A percentile compares a stretch with the other conserved stretches of the same genome.
Conservation (phyloP, 2,113 vertebrate species). For the Dasyornis broadbenti region DNA sequence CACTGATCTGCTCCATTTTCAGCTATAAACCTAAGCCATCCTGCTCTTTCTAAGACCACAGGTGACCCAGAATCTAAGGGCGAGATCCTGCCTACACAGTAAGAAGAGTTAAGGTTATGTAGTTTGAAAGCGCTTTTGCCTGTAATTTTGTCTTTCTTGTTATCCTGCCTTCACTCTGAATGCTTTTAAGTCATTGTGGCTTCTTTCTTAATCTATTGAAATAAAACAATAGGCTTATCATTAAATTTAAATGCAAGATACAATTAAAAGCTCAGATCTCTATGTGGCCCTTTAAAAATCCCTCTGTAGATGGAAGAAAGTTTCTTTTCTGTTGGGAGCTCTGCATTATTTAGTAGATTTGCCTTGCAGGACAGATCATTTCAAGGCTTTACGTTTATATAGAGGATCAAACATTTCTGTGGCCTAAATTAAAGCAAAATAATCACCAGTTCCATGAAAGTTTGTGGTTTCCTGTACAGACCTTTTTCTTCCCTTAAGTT, state of each 20-base stretch:
- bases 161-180: not conserved
- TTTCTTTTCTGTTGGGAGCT: slow-evolving; percentile 33
- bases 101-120: not conserved
- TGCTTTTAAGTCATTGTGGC: not conserved
- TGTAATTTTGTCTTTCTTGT: not conserved
- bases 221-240: not conserved
- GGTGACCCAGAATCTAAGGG: not conserved
- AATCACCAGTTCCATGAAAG: not conserved
- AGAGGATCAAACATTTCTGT: slow-evolving; percentile 44
- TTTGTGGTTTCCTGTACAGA: not conserved
- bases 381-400: not conserved
- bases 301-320: slow-evolving; percentile 19
- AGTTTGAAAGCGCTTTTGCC: not conserved
- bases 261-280: slow-evolving; percentile 32
- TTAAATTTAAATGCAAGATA: slow-evolving; percentile 25
- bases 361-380: slow-evolving; percentile 47
- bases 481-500: not conserved
- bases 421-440: slow-evolving; percentile 35
- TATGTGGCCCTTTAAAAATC: slow-evolving; percentile 24
- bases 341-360: slow-evolving; percentile 57
- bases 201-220: not conserved
- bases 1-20: not conserved
- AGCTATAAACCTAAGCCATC: not conserved
- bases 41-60: not conserved
- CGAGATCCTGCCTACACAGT: not conserved